These are phyloP conservation scores for Poeciliopsis turneri DNA, from an alignment of 2,797 vertebrate genomes.

Conservation along the genomic window DNA sequence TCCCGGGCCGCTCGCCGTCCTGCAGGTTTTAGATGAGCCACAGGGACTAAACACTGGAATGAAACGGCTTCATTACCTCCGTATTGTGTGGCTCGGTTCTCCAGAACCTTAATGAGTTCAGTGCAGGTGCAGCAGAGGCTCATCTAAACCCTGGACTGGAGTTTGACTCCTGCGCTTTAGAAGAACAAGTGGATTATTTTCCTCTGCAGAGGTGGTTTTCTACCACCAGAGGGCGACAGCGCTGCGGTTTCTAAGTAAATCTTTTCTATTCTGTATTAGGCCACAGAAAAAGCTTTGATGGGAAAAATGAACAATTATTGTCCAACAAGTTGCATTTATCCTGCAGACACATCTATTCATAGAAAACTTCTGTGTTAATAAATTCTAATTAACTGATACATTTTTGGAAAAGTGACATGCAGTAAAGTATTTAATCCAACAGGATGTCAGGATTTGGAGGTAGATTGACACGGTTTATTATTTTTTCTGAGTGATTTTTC, in stretches of 20 bases:
- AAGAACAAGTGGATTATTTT: neutral
- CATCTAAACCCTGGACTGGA: too few species aligned
- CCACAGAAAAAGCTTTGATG: neutral
- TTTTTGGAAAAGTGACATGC: neutral
- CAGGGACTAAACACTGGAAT: too few species aligned
- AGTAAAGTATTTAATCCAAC: neutral
- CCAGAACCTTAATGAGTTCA: too few species aligned
- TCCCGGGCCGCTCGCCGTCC: too few species aligned
- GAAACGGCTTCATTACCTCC: too few species aligned
- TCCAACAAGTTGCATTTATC: neutral
- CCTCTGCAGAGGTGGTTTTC: neutral
- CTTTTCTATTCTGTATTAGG: neutral
- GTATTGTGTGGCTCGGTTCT: too few species aligned
- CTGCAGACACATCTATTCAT: neutral
- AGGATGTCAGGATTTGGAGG: too few species aligned
- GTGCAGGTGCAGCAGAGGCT: too few species aligned
- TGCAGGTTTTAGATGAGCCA: too few species aligned
- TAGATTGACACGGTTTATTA: too few species aligned
- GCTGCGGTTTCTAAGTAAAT: fast-evolving
- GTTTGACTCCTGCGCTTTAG: too few species aligned
- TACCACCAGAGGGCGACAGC: neutral
- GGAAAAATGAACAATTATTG: neutral
- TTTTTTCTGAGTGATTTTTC: too few species aligned
- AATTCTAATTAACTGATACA: neutral
- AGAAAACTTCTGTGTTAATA: neutral